Conservation (phyloP, 2,113 vertebrate genomes). For the Erythrocercus mccallii region DNA sequence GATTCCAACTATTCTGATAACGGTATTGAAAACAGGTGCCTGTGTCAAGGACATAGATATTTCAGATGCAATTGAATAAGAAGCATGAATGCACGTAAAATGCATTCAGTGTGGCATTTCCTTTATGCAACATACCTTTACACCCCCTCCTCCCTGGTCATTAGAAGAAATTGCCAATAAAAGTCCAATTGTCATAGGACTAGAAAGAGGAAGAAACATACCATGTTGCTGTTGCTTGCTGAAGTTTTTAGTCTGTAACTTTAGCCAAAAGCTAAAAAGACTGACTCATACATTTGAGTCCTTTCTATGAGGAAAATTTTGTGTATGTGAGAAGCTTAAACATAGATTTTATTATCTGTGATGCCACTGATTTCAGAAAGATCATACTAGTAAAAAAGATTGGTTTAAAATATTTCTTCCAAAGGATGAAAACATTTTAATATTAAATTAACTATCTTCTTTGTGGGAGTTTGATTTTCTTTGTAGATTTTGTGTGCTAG, state of each 20-base stretch:
- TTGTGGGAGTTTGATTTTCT: background rate
- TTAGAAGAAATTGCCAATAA: background rate
- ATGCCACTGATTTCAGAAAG: background rate
- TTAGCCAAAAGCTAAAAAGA: background rate
- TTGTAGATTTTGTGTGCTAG: background rate
- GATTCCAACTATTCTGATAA: background rate
- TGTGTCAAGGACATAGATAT: background rate
- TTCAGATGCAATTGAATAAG: background rate
- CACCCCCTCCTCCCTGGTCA: rapidly evolving
- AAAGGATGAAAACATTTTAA: background rate
- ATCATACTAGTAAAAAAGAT: background rate
- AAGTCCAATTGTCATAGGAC: background rate
- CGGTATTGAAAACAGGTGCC: background rate
- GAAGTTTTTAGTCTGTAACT: background rate
- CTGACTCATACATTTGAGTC: background rate
- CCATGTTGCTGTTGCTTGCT: background rate
- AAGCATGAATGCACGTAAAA: background rate
- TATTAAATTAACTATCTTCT: background rate
- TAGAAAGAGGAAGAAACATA: background rate
- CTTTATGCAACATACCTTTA: background rate
- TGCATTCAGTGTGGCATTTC: background rate
- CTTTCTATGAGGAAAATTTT: background rate
- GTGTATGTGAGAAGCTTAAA: background rate
- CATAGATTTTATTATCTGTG: background rate
- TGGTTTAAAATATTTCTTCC: background rate